Evolutionary conservation across 2,113 vertebrate genomes (phyloP).

Genomic region (Leuciscus idus): DNA sequence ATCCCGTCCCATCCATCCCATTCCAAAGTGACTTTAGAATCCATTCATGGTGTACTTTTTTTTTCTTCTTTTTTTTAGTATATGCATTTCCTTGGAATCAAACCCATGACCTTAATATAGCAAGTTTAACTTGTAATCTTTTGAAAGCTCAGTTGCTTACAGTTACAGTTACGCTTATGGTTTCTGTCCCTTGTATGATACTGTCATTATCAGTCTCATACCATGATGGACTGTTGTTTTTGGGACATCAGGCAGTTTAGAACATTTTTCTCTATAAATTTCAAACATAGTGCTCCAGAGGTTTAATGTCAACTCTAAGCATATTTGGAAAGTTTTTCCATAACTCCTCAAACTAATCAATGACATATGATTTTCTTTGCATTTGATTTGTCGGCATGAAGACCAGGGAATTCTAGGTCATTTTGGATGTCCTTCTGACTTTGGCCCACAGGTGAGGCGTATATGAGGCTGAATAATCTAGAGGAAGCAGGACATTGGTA

Average conservation of each 20-base stretch:
- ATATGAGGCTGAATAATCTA: conserved; percentile 88
- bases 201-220: background rate
- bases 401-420: background rate
- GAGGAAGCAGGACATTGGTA: conserved; percentile 93
- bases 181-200: background rate
- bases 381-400: background rate
- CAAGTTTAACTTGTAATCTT: background rate
- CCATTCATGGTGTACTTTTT: background rate
- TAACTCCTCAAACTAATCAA: background rate
- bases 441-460: conserved; percentile 86
- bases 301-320: background rate
- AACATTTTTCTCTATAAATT: background rate
- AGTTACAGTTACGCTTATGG: too few relatives aligned
- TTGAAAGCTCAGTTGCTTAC: background rate
- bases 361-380: background rate
- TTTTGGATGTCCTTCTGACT: conserved; percentile 1
- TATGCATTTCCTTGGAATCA: background rate
- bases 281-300: background rate
- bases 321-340: background rate
- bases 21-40: background rate
- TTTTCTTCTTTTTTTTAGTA: background rate
- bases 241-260: background rate
- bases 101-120: background rate
- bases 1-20: too few relatives aligned
- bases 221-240: background rate